Evolutionary conservation across 1,140 invertebrate genomes (phyloP).

Genomic region (Drosophila pectinifera): DNA sequence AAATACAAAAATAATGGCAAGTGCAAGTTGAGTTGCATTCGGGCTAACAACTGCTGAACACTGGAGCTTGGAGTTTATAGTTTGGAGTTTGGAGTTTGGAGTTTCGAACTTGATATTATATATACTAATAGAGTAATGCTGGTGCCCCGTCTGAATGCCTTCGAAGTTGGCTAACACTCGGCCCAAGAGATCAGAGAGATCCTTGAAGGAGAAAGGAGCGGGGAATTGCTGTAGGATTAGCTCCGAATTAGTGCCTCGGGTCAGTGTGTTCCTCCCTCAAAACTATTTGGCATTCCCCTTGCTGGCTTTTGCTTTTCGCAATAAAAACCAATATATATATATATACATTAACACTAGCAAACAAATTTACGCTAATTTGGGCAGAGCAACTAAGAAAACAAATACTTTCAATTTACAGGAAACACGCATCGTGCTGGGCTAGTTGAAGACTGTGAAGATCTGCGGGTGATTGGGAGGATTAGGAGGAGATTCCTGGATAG

Average conservation of each 20-base stretch:
- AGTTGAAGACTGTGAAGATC: constrained; percentile 24
- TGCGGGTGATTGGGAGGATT: constrained; percentile 39
- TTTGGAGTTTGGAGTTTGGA: constrained; percentile 17
- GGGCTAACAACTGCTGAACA: constrained; percentile 29
- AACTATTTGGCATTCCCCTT: constrained; percentile 46
- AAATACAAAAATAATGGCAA: constrained; percentile 77
- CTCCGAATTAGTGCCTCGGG: constrained; percentile 39
- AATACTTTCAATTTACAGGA: constrained; percentile 75
- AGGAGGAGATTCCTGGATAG: background rate
- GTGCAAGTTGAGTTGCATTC: constrained; percentile 61
- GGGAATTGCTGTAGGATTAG: constrained; percentile 29
- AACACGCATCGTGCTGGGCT: constrained; percentile 43
- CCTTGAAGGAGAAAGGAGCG: constrained; percentile 49
- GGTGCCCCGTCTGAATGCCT: constrained; percentile 35
- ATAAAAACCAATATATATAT: constrained; percentile 26
- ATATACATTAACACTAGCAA: constrained; percentile 63
- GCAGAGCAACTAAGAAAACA: constrained; percentile 58
- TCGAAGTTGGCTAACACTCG: constrained; percentile 42
- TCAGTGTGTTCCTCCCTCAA: constrained; percentile 40
- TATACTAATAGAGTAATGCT: constrained; percentile 18
- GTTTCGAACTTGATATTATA: background rate
- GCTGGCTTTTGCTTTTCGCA: constrained; percentile 20
- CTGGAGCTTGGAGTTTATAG: constrained; percentile 1
- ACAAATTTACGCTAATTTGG: constrained; percentile 62
- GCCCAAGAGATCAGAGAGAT: constrained; percentile 57